Base-by-base conservation (phyloP, 2,888 invertebrate genomes). In the Allophyes oxyacanthae region DNA sequence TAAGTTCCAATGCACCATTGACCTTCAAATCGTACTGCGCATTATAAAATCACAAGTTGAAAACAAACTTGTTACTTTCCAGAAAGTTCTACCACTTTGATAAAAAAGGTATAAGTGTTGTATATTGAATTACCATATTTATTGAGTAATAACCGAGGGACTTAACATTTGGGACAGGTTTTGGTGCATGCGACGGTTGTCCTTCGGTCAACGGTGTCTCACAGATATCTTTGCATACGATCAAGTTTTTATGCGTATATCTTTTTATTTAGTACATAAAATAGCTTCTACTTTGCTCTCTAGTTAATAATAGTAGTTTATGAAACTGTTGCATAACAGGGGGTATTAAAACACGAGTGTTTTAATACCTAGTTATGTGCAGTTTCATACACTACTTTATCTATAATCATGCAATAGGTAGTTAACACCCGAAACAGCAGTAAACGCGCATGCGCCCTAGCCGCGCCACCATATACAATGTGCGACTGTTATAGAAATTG, bases 141-240 rank as follows among this genome's bases (percentile, higher is more conserved):
- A 8, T 34, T 9, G 30, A 41, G 45, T 15, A 40, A 36, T 33
- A 33, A 20, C 25, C 0, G 11, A 34, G 63, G 38, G 44, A 15
- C 36, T 30, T 53, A 13, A 33, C 28, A 50, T 55, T 44, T 32
- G 11, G 10, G 13, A 66, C 66, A 14, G 42, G 70, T 66, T 57
- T 52, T 33, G 34, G 14, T 34, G 44, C 41, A 62, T 37, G 10
- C 6, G 25, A 42, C 38, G 38, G 13, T 11, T 32, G 42, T 53
- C 10, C 25, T 52, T 30, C n/a, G 44, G 26, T 45, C 37, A 62
- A 52, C 41, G 14, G 33, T 15, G 28, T 10, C 20, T 11, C 11
- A 42, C 48, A 34, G 32, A 34, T 54, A 34, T 46, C 51, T 36
- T 52, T 20, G 0, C 11, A 28, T 28, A 28, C 28, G 7, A 28